Conservation (phyloP, 2,113 vertebrate species). For the Alexandromys fortis region DNA sequence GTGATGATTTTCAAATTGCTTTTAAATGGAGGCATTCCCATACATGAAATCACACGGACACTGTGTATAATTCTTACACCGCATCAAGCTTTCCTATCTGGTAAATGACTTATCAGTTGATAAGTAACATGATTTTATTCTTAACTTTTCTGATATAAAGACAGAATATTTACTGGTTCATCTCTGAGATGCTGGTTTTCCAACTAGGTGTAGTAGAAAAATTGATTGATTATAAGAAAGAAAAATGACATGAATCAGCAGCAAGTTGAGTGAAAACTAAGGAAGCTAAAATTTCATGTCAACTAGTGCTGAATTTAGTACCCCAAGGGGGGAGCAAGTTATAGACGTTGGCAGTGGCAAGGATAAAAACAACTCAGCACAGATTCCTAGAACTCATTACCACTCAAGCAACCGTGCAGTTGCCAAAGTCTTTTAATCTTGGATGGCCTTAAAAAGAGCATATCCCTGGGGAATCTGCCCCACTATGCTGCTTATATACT, state of each 20-base stretch:
- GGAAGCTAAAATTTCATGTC: not conserved
- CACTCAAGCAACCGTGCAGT: not conserved
- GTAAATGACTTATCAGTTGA: not conserved
- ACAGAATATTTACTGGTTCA: not conserved
- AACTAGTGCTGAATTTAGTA: not conserved
- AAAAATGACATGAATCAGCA: not conserved
- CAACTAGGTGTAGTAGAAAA: constrained; percentile 27
- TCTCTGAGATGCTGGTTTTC: not conserved
- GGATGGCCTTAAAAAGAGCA: not conserved
- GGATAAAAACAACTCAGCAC: not conserved
- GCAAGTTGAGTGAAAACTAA: not conserved
- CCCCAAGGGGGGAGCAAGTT: not conserved
- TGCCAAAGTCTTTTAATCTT: constrained; percentile 14
- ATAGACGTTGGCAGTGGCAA: not conserved
- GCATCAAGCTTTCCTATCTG: not conserved
- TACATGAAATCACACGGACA: not conserved
- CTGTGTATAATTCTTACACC: not conserved
- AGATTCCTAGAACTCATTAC: constrained; percentile 26
- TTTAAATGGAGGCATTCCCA: not conserved
- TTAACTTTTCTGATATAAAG: not conserved
- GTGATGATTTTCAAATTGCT: constrained; percentile 7
- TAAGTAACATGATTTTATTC: not conserved
- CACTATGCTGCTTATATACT: not conserved
- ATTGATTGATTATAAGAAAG: not conserved
- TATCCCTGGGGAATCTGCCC: not conserved